Percentiles rank a stretch among this genome's conserved stretches.
phyloP scores from a whole-genome alignment of 2,113 vertebrate genomes.

The Micromys minutus region DNA sequence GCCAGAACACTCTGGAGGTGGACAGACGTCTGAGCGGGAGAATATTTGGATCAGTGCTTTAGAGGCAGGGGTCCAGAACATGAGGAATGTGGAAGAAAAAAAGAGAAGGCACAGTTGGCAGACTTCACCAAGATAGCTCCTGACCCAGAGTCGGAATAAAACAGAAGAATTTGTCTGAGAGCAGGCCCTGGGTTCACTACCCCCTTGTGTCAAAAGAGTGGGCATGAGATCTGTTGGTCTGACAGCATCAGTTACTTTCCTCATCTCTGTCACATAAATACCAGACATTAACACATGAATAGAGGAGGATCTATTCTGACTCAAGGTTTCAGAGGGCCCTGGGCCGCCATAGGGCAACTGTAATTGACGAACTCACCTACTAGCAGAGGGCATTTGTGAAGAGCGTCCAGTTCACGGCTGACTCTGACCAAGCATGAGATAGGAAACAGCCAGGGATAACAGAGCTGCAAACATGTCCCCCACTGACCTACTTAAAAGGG shows the following conservation, averaged over 20 bases:
- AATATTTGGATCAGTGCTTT: neutral
- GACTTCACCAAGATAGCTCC: neutral
- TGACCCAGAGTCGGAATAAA: neutral
- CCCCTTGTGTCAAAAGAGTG: neutral
- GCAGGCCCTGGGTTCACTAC: no score
- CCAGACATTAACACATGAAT: neutral
- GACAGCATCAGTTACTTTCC: no score
- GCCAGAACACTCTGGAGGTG: neutral
- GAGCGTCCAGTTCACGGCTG: neutral
- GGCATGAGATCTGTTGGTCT: neutral
- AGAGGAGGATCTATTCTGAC: neutral
- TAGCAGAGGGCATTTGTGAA: neutral
- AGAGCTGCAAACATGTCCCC: neutral
- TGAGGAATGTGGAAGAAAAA: neutral
- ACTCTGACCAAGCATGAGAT: neutral
- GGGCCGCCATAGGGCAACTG: no score
- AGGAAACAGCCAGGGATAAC: neutral
- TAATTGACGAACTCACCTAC: neutral
- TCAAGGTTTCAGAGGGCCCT: neutral
- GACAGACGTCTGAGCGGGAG: neutral
- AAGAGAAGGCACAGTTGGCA: fast-evolving
- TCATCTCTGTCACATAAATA: neutral
- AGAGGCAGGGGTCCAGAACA: no score
- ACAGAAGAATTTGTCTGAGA: neutral
- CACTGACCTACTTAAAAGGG: neutral